Percentiles rank a stretch among this genome's conserved stretches.
These are phyloP conservation scores for Eupithecia insigniata DNA, from an alignment of 2,888 invertebrate species.

Conservation along the genomic window DNA sequence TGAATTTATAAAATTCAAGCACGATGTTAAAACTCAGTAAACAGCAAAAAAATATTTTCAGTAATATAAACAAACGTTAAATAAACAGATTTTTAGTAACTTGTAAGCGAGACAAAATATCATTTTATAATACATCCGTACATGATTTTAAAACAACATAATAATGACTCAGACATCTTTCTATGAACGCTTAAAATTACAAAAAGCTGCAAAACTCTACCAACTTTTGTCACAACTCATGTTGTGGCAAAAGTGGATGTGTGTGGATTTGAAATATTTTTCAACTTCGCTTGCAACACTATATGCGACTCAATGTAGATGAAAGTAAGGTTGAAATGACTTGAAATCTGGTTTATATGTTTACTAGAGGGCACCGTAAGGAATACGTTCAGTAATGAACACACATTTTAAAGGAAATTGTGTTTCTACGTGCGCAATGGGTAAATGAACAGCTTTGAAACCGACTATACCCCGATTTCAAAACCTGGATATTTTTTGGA, in stretches of 20 bases:
- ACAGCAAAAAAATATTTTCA: background rate
- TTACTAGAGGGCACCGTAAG: background rate
- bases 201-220: constrained; percentile 27
- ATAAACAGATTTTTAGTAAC: background rate
- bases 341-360: background rate
- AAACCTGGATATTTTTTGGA: too few relatives aligned
- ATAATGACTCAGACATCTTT: constrained; percentile 10
- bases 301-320: background rate
- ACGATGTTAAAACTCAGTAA: background rate
- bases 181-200: background rate
- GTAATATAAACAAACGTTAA: background rate
- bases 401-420: constrained; percentile 21
- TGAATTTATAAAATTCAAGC: background rate
- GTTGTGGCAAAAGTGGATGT: too few relatives aligned
- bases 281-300: constrained; percentile 17
- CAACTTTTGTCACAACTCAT: constrained; percentile 32
- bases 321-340: constrained; percentile 17
- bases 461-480: too few relatives aligned
- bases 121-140: background rate
- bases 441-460: constrained; percentile 13
- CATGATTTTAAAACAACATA: background rate
- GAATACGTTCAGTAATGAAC: constrained; percentile 13
- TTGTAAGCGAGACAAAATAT: constrained; percentile 9
- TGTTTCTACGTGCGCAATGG: constrained; percentile 22
- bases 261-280: constrained; percentile 37